Evolutionary conservation across 1,140 invertebrate species (phyloP), one percentile per base, ranked within the genome.

Genomic region (Diabrotica undecimpunctata): DNA sequence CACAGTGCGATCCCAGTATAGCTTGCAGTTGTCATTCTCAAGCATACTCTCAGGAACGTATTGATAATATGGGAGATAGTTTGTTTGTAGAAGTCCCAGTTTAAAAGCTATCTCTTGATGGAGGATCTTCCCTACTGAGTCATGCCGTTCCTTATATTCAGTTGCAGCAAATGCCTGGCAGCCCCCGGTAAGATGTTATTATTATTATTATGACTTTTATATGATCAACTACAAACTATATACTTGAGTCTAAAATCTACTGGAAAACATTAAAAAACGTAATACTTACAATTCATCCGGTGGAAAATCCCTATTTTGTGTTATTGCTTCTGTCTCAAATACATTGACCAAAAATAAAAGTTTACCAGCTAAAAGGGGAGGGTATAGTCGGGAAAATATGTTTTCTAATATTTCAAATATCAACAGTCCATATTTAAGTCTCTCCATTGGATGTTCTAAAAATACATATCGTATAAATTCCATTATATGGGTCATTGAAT

Each of bases 371-470:
- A 63, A 14, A 7, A 63, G 36, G 7, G 60, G 65, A 12, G 39
- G n/a, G 54, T 66, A 58, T 12, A 66, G 51, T 14, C 54, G 56
- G 5, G 60, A 39, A 11, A 66, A 9, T 7, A 51, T 54, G 4
- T 58, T 25, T 25, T 66, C 65, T 12, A 62, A 6, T 9, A 57
- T 53, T 7, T 52, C 56, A 13, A 66, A 66, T 8, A 58, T 37
- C 25, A 62, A 41, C 6, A 66, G 11, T 37, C 61, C 65, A 37
- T 66, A 66, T 62, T 58, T 66, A 0, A 62, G 36, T 5, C 37
- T 53, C 13, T 62, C 61, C 14, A 61, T 8, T 12, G 65, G 65
- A 14, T 62, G 38, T 39, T 66, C 65, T 66, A n/a, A 25, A 65
- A 59, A 7, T 54, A 10, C 25, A 50, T 14, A 50, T 2, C n/a